These are phyloP conservation scores for Macrophya alboannulata DNA, from an alignment of 2,888 invertebrate species.

Conservation along the genomic window DNA sequence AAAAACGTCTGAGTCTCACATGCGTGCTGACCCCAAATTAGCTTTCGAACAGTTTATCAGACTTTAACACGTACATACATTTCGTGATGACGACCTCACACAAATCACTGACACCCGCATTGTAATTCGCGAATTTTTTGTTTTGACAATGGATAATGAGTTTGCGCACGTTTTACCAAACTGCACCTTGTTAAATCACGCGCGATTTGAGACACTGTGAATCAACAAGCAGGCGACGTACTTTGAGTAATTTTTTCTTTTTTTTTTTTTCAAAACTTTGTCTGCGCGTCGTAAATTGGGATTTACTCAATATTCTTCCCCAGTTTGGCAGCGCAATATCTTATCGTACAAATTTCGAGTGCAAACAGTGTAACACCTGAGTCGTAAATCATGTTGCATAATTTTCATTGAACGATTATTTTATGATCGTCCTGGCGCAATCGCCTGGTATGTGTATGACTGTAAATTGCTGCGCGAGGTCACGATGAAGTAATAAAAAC, in stretches of 20 bases:
- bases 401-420: neutral
- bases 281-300: neutral
- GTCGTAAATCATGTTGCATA: constrained; percentile 5
- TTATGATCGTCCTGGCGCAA: constrained; percentile 30
- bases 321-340: neutral
- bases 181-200: neutral
- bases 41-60: constrained; percentile 4
- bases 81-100: neutral
- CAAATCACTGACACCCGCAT: neutral
- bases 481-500: neutral
- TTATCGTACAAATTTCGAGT: neutral
- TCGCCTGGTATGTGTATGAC: neutral
- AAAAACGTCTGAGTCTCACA: neutral
- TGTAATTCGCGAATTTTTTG: neutral
- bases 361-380: neutral
- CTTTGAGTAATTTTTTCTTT: neutral
- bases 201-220: neutral
- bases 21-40: constrained; percentile 8
- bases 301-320: neutral
- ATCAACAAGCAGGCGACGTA: neutral
- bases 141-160: neutral
- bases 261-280: neutral
- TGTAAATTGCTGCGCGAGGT: neutral
- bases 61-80: constrained; percentile 4
- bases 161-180: neutral